A percentile compares a stretch with the other conserved stretches of the same genome.
Evolutionary conservation across 2,888 invertebrate genomes (phyloP).

Genomic region (Acronicta alni): DNA sequence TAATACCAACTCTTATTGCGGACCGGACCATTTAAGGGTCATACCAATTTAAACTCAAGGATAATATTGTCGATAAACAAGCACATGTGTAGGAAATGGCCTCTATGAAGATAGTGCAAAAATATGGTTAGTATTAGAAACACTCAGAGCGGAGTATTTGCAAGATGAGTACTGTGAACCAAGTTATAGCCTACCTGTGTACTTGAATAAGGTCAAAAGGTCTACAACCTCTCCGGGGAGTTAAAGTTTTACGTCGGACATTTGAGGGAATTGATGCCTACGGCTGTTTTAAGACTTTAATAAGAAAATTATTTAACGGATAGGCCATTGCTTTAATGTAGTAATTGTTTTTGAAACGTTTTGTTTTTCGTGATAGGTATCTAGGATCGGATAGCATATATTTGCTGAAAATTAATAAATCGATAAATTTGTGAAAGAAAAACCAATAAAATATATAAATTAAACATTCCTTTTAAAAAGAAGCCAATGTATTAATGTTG

Average conservation of each 20-base stretch:
- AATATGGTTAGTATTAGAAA: constrained; percentile 49
- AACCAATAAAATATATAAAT: no score
- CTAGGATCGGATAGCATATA: no score
- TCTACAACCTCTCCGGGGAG: constrained; percentile 21
- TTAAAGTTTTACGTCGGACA: constrained; percentile 31
- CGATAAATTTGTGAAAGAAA: no score
- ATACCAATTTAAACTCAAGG: constrained; percentile 22
- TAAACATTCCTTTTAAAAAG: no score
- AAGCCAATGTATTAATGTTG: no score
- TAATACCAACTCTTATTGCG: background rate
- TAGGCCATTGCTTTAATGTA: background rate
- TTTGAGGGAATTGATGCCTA: constrained; percentile 14
- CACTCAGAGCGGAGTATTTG: constrained; percentile 41
- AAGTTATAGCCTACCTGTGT: constrained; percentile 26
- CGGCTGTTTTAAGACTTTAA: constrained; percentile 5
- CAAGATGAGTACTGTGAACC: constrained; percentile 32
- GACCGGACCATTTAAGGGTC: background rate
- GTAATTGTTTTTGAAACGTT: background rate
- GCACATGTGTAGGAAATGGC: constrained; percentile 18
- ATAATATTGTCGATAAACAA: constrained; percentile 47
- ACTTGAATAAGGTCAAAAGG: constrained; percentile 16
- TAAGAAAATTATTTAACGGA: background rate
- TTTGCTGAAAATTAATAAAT: no score
- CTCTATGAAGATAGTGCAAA: constrained; percentile 43
- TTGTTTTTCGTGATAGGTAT: background rate